Evolutionary conservation across 2,797 vertebrate species (phyloP).

Genomic region (Limnodromus scolopaceus): DNA sequence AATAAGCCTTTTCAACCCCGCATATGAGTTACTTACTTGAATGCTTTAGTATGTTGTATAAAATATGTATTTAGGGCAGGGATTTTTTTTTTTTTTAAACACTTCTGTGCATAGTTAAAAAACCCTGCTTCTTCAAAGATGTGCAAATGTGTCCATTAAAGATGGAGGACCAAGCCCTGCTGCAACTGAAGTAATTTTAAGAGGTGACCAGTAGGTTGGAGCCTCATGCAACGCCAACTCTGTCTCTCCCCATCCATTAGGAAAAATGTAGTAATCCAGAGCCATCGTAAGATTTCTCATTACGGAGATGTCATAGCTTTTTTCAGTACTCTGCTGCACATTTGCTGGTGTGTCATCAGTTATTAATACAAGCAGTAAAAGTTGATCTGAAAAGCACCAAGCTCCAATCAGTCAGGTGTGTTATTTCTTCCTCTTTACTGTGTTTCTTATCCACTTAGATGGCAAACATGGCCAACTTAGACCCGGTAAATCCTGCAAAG

Average conservation of each 20-base stretch:
- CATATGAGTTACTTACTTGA: constrained; percentile 15
- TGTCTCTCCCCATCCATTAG: neutral
- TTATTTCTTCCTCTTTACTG: neutral
- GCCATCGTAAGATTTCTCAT: neutral
- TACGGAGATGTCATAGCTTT: neutral
- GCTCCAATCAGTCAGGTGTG: neutral
- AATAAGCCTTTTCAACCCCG: neutral
- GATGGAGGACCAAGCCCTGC: neutral
- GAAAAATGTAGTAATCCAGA: neutral
- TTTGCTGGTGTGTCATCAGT: neutral
- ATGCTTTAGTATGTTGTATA: constrained; percentile 30
- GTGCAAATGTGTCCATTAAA: neutral
- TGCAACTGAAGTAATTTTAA: neutral
- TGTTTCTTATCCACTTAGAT: neutral
- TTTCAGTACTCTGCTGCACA: neutral
- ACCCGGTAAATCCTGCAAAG: neutral
- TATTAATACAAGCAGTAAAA: neutral
- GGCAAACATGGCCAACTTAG: neutral
- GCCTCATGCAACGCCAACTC: neutral
- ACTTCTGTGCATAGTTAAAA: neutral
- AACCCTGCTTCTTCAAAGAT: neutral
- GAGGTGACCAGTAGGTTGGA: neutral
- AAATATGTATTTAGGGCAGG: neutral
- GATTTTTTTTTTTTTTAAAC: neutral
- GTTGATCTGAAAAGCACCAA: neutral